Percentiles rank a stretch among this genome's conserved stretches.
These are phyloP conservation scores for Scaptomyza cyrtandrae DNA, from an alignment of 2,888 invertebrate species.

Conservation along the genomic window DNA sequence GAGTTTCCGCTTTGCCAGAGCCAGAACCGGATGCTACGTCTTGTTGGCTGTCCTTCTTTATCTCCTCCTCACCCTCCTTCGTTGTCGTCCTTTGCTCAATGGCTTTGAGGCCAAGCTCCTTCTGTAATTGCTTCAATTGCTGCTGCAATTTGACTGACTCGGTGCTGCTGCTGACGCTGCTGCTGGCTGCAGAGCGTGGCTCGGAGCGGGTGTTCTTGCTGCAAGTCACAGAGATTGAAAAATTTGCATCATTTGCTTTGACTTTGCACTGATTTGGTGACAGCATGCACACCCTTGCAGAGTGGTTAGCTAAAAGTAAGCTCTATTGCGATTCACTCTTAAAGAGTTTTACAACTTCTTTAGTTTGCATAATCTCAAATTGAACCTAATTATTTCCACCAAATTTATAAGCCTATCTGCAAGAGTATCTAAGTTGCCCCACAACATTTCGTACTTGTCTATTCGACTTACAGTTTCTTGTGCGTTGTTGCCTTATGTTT, in stretches of 20 bases:
- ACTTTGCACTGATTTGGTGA: conserved; percentile 20
- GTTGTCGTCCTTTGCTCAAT: conserved; percentile 53
- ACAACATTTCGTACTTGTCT: too few relatives aligned
- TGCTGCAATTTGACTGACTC: conserved; percentile 83
- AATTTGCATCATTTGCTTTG: conserved; percentile 61
- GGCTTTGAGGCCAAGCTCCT: conserved; percentile 73
- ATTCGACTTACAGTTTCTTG: conserved; percentile 80
- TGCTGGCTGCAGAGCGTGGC: conserved; percentile 60
- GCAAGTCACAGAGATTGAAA: conserved; percentile 48
- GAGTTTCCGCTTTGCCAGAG: conserved; percentile 62
- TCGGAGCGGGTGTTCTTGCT: conserved; percentile 83
- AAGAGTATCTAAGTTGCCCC: background rate
- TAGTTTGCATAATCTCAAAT: background rate
- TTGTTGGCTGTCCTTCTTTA: conserved; percentile 27
- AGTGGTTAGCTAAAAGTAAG: background rate
- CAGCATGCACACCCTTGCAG: background rate
- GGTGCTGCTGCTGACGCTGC: conserved; percentile 54
- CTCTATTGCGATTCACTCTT: background rate
- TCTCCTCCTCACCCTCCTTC: conserved; percentile 5
- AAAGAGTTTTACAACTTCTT: background rate
- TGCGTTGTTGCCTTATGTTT: conserved; percentile 56
- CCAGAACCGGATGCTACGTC: conserved; percentile 41
- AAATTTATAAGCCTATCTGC: background rate
- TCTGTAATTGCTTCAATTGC: conserved; percentile 80
- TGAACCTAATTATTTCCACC: too few relatives aligned